Conservation (phyloP, 2,113 vertebrate genomes). For the Azemiops feae region DNA sequence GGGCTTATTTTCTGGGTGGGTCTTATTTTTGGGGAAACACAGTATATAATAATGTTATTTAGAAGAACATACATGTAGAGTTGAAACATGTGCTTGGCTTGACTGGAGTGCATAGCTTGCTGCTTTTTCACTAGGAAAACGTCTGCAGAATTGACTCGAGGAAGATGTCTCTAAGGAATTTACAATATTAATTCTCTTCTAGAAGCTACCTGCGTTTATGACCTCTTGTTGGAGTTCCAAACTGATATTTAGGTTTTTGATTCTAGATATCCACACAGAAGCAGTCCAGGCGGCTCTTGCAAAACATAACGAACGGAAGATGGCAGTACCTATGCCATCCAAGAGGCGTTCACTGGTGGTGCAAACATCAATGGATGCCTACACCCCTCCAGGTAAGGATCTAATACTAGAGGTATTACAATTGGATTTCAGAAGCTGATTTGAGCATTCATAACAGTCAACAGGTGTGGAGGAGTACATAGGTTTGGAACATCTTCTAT, state of each 20-base stretch:
- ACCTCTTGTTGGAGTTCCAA: neutral
- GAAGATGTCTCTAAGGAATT: neutral
- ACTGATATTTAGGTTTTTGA: conserved; percentile 30
- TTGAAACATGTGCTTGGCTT: neutral
- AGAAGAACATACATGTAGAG: too few relatives aligned
- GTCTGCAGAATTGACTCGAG: neutral
- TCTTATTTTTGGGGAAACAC: too few relatives aligned
- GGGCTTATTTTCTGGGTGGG: too few relatives aligned
- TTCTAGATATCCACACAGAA: conserved; percentile 94
- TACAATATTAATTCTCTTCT: accelerated
- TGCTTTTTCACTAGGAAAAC: neutral
- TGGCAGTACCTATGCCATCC: conserved; percentile 98
- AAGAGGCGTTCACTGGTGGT: conserved; percentile 95
- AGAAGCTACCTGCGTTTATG: neutral
- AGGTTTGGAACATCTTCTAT: too few relatives aligned
- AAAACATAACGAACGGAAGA: conserved; percentile 95
- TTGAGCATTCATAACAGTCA: neutral
- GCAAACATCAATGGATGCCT: conserved; percentile 98
- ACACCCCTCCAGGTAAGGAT: conserved; percentile 91
- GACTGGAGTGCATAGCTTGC: neutral
- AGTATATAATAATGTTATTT: neutral
- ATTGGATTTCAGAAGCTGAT: neutral
- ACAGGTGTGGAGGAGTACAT: neutral
- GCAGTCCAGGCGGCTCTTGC: conserved; percentile 96
- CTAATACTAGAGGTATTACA: accelerated